A percentile compares a stretch with the other conserved stretches of the same genome.
Evolutionary conservation across 1,140 invertebrate genomes (phyloP).

Genomic region (Nasonia longicornis): DNA sequence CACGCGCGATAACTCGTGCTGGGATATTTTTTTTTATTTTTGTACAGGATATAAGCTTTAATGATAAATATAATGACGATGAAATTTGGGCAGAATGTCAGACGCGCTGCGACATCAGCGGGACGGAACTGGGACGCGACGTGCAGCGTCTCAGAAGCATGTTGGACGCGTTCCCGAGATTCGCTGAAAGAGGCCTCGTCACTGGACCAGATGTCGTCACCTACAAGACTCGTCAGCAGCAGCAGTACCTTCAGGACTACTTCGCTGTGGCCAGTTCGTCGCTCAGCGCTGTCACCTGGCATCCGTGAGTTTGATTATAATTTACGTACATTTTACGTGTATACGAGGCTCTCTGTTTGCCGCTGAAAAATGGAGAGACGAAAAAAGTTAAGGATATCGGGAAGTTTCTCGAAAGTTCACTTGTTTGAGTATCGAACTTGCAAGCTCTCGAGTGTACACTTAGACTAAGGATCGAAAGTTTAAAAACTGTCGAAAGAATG

Average conservation of each 20-base stretch:
- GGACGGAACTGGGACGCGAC: conserved; percentile 65
- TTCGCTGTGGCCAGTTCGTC: conserved; percentile 68
- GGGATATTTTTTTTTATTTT: no score
- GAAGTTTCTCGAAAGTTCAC: no score
- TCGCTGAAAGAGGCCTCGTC: conserved; percentile 59
- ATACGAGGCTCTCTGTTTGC: no score
- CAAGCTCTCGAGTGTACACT: no score
- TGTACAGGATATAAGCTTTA: not conserved
- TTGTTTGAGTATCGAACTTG: no score
- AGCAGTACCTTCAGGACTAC: conserved; percentile 71
- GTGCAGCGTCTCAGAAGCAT: conserved; percentile 72
- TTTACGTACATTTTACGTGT: not conserved
- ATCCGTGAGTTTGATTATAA: conserved; percentile 70
- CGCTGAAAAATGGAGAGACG: no score
- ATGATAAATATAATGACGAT: not conserved
- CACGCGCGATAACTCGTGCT: no score
- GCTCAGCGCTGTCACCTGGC: conserved; percentile 73
- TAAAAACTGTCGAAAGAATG: no score
- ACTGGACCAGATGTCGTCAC: conserved; percentile 64
- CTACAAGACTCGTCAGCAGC: conserved; percentile 62
- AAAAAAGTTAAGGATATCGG: no score
- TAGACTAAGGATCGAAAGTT: no score
- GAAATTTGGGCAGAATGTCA: conserved; percentile 57
- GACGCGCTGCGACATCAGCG: conserved; percentile 57
- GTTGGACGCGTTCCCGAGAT: conserved; percentile 70